These are phyloP conservation scores for Bradypodion pumilum DNA, from an alignment of 2,797 vertebrate genomes.

Conservation along the genomic window DNA sequence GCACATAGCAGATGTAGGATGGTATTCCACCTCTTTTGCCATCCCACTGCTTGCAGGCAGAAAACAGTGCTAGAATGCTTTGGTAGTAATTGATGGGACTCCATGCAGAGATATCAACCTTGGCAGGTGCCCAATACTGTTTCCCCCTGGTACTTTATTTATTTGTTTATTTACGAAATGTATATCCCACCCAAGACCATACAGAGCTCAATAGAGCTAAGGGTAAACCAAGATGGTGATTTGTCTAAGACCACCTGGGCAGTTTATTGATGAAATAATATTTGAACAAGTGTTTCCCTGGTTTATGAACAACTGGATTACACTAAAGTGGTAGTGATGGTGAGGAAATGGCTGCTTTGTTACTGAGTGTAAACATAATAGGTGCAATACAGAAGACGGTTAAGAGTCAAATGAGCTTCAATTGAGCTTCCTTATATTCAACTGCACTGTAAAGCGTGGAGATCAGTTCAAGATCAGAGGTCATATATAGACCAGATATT, in stretches of 20 bases:
- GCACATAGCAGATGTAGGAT: background rate
- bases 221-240: background rate
- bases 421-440: background rate
- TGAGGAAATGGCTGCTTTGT: background rate
- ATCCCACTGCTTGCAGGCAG: background rate
- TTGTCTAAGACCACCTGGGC: constrained; percentile 8
- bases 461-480: background rate
- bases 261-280: constrained; percentile 18
- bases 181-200: background rate
- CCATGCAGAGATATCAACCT: background rate
- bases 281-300: background rate
- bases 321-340: background rate
- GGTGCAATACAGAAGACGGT: background rate
- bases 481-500: background rate
- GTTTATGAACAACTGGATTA: constrained; percentile 20
- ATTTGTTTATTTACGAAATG: no score
- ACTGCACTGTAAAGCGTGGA: background rate
- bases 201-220: background rate
- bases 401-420: background rate
- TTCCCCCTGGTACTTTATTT: background rate
- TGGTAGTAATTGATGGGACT: background rate
- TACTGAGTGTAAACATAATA: background rate
- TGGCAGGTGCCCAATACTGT: constrained; percentile 2
- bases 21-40: background rate
- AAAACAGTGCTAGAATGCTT: background rate